Conservation (phyloP, 1,140 invertebrate species). For the Neuroterus valhalla region DNA sequence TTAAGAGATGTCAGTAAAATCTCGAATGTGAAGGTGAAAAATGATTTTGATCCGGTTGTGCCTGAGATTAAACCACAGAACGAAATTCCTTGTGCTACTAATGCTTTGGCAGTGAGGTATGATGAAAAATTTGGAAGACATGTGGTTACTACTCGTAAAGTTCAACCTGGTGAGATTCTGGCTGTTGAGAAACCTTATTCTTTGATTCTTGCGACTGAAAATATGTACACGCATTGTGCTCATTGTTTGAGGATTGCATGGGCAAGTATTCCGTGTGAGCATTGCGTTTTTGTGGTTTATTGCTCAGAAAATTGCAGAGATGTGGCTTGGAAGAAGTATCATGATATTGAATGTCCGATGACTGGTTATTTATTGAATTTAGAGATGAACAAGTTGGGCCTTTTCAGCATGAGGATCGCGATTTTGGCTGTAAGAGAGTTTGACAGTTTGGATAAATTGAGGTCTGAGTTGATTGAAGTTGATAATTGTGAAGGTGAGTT, state of each 20-base stretch:
- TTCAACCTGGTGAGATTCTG: conserved; percentile 83
- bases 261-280: conserved; percentile 78
- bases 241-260: conserved; percentile 81
- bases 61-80: conserved; percentile 48
- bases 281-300: conserved; percentile 80
- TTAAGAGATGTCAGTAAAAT: background rate
- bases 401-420: conserved; percentile 79
- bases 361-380: conserved; percentile 77
- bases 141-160: conserved; percentile 78
- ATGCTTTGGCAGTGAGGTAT: conserved; percentile 67
- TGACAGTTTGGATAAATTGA: conserved; percentile 70
- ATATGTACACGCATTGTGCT: conserved; percentile 81
- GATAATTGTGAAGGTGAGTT: conserved; percentile 64
- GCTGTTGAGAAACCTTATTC: conserved; percentile 85
- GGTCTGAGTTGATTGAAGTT: conserved; percentile 67
- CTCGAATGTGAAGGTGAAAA: conserved; percentile 31
- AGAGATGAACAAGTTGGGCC: conserved; percentile 79
- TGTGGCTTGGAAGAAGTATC: conserved; percentile 79
- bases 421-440: conserved; percentile 77
- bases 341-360: conserved; percentile 85
- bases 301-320: conserved; percentile 82
- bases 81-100: conserved; percentile 78
- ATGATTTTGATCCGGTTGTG: background rate
- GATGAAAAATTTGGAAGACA: conserved; percentile 77
- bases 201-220: conserved; percentile 77